These are phyloP conservation scores for Apostichopus parvimensis DNA, from an alignment of 35 echinoderm and acorn worm species.

Conservation along the genomic window DNA sequence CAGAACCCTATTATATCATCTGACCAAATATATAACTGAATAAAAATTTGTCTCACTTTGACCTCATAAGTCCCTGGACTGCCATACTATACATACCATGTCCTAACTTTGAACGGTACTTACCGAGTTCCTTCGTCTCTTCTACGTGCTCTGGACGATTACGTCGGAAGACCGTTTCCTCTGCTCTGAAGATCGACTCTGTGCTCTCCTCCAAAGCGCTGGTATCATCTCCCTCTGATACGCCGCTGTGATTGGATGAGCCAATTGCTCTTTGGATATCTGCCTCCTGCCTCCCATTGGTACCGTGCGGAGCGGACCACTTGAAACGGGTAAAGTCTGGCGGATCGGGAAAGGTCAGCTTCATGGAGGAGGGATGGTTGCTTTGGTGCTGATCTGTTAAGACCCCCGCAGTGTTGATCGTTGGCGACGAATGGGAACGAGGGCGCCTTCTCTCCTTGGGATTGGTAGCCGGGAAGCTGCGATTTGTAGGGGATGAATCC, in stretches of 20 bases:
- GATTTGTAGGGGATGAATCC: slow-evolving; percentile 19
- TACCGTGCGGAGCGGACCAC: slow-evolving; percentile 7
- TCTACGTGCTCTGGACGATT: background rate
- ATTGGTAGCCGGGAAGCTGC: slow-evolving; percentile 50
- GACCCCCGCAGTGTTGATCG: background rate
- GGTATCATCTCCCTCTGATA: slow-evolving; percentile 41
- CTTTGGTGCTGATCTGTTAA: background rate
- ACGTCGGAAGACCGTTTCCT: slow-evolving; percentile 33
- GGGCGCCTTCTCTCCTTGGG: slow-evolving; percentile 52
- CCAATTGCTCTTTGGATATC: background rate
- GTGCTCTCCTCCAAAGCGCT: slow-evolving; percentile 45
- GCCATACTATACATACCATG: too few species aligned
- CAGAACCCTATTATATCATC: too few species aligned
- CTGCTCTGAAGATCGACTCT: slow-evolving; percentile 44
- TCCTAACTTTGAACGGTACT: background rate
- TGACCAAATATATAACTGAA: too few species aligned
- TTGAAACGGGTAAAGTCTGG: slow-evolving; percentile 46
- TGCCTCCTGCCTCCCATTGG: background rate
- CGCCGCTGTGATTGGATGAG: background rate
- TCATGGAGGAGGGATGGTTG: slow-evolving; percentile 14
- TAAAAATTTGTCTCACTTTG: too few species aligned
- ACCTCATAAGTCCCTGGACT: too few species aligned
- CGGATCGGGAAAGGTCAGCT: slow-evolving; percentile 34
- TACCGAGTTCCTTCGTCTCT: background rate
- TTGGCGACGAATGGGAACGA: slow-evolving; percentile 44